Percentiles rank a stretch among this genome's conserved stretches.
These are phyloP conservation scores for Python bivittatus DNA, from an alignment of 2,113 vertebrate genomes.

Conservation along the genomic window DNA sequence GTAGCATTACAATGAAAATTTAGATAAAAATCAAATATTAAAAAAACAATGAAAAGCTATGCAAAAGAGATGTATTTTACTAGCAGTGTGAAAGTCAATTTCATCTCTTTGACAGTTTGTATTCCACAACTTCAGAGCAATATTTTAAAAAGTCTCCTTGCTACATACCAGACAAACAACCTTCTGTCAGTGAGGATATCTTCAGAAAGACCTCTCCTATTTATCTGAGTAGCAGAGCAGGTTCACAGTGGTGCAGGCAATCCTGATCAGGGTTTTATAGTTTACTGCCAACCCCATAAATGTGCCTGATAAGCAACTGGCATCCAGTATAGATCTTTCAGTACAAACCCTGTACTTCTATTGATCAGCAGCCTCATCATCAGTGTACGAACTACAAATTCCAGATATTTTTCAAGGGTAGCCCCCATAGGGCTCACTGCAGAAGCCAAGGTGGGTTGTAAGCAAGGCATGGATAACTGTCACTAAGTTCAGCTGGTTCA, in stretches of 20 bases:
- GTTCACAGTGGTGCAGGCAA: too few relatives aligned
- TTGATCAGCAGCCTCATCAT: not conserved
- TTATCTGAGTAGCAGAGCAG: not conserved
- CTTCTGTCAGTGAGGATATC: not conserved
- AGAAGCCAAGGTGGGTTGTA: not conserved
- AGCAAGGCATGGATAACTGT: not conserved
- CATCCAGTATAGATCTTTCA: not conserved
- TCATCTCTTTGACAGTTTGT: not conserved
- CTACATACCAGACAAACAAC: not conserved
- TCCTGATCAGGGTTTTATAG: not conserved
- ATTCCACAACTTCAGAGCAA: not conserved
- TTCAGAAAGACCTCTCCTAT: not conserved
- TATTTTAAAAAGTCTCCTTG: not conserved
- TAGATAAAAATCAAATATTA: not conserved
- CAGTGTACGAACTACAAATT: not conserved
- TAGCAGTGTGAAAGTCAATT: not conserved
- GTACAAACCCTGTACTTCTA: not conserved
- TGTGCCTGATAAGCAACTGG: not conserved
- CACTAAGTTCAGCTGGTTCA: not conserved
- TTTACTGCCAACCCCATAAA: not conserved
- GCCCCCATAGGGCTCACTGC: not conserved
- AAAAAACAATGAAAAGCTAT: not conserved
- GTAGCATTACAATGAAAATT: not conserved
- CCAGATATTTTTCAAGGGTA: not conserved
- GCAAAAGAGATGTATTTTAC: not conserved